phyloP scores from a whole-genome alignment of 2,888 invertebrate genomes.

The Liposcelis brunnea region DNA sequence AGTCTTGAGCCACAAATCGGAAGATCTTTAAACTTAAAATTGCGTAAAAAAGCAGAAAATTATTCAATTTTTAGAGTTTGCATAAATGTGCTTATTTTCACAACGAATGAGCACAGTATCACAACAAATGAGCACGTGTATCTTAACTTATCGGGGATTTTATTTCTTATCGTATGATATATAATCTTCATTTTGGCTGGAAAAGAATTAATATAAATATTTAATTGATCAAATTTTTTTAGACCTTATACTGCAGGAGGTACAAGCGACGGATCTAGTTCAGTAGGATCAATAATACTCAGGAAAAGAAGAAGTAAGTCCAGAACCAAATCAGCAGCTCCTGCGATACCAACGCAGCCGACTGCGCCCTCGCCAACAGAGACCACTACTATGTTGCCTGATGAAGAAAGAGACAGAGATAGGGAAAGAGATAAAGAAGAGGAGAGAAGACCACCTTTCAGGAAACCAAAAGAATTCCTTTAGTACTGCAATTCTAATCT shows the following conservation, averaged over 20 bases:
- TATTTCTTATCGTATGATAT: no score
- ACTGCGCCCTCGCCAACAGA: constrained; percentile 23
- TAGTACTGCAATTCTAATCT: constrained; percentile 18
- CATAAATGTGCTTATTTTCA: no score
- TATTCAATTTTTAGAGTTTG: no score
- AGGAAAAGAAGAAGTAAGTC: constrained; percentile 42
- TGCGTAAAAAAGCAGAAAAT: no score
- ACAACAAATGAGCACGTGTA: no score
- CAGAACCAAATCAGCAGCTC: constrained; percentile 33
- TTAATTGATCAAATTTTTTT: no score
- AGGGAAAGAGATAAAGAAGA: neutral
- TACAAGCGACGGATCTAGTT: neutral
- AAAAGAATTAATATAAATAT: no score
- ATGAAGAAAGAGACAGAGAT: constrained; percentile 1
- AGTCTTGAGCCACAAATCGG: no score
- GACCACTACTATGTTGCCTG: constrained; percentile 5
- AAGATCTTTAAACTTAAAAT: no score
- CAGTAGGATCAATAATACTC: constrained; percentile 25
- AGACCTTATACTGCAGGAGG: constrained; percentile 5
- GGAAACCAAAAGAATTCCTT: constrained; percentile 30
- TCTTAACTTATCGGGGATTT: no score
- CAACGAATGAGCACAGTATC: no score
- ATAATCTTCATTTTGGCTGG: no score
- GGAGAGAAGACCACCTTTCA: constrained; percentile 22
- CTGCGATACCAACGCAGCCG: constrained; percentile 32